Conservation (phyloP, 2,113 vertebrate genomes). For the Hypocryptadius cinnamomeus region DNA sequence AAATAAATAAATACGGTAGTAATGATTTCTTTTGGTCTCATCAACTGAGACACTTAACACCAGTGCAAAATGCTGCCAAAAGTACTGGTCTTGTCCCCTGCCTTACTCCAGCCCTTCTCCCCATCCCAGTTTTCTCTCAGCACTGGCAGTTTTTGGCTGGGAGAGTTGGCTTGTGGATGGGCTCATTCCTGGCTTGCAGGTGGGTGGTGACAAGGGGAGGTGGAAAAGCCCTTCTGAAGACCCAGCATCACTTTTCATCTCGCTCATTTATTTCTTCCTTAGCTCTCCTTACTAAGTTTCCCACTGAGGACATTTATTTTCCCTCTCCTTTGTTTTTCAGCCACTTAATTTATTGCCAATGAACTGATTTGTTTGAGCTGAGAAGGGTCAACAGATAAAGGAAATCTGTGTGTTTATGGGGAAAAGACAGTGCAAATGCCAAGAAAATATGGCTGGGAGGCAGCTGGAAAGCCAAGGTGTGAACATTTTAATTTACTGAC, state of each 20-base stretch:
- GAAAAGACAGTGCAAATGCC: neutral
- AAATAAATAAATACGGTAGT: neutral
- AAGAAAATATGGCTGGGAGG: neutral
- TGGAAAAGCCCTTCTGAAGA: neutral
- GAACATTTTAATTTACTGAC: neutral
- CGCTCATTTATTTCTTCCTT: neutral
- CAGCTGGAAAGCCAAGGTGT: neutral
- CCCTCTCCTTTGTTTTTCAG: neutral
- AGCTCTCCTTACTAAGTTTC: neutral
- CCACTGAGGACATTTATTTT: neutral
- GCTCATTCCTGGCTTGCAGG: neutral
- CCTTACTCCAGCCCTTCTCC: neutral
- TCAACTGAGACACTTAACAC: fast-evolving
- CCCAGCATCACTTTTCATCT: neutral
- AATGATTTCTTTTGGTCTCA: neutral
- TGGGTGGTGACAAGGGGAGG: neutral
- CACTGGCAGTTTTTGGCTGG: neutral
- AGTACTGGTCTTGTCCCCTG: neutral
- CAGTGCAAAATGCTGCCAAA: neutral
- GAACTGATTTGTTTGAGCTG: neutral
- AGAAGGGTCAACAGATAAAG: neutral
- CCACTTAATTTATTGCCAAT: neutral
- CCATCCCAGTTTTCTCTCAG: neutral
- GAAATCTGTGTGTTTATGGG: neutral
- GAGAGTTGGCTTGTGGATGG: neutral